Base-by-base conservation (phyloP, 2,797 vertebrate genomes). In the Crypturellus tataupa region DNA sequence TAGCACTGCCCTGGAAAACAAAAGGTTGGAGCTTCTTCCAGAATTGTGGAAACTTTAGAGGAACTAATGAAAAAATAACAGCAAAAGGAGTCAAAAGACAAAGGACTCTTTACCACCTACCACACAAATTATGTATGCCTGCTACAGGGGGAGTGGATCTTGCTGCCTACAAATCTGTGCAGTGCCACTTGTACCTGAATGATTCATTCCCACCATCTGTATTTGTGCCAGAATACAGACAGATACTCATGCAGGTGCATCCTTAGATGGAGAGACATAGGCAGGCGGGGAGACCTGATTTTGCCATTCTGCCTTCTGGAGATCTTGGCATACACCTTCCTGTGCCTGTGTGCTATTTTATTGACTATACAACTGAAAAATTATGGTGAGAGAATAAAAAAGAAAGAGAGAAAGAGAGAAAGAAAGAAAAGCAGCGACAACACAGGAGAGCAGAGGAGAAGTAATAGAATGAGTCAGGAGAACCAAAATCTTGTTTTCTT, bases 241-340 rank as follows among this genome's bases (percentile, higher is more conserved):
- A 69, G 71, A 19, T 85, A 62, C 21, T 19, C 21, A 31, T 44
- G 75, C 70, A 94, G 89, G 84, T 79, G 77, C 85, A 80, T 93
- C 42, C 27, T 24, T 95, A 86, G 91, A 90, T 91, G 27, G 49
- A 64, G 85, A 85, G 60, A 42, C 53, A 75, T 42, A 85, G 70
- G 81, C 82, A 94, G 83, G 81, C 47, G 85, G 84, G 56, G 44
- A 86, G 68, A 69, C 35, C 27, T 93, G 37, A 55, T 68, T 86
- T 85, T 92, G 77, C 51, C 77, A 31, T 72, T 72, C 78, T 94
- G 91, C 85, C 94, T 92, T 85, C 81, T 95, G 53, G 91, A 95
- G 72, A 94, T 94, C n/a, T 93, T 96, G 93, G 80, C 92, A 81
- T 87, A 6, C 12, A 67, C 93, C 42, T 77, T 76, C 19, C 63